phyloP scores from a whole-genome alignment of 23 tunicate genomes.

The Corella eumyota region DNA sequence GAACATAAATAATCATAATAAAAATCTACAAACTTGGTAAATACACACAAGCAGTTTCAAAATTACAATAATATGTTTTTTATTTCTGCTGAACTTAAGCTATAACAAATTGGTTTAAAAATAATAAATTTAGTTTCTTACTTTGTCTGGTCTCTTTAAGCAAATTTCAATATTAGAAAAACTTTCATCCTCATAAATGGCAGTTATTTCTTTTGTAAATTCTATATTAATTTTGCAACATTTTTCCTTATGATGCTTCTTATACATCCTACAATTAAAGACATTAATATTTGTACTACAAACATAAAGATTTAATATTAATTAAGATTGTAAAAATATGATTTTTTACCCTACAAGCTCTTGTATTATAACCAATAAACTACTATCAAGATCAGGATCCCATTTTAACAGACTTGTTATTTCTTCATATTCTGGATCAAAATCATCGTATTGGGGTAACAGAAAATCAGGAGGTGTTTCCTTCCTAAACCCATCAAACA shows the following conservation, averaged over 20 bases:
- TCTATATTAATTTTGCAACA: slow-evolving; percentile 24
- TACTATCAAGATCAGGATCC: slow-evolving; percentile 19
- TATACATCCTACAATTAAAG: slow-evolving; percentile 58
- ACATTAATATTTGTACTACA: no score
- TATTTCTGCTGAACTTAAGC: no score
- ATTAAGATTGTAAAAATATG: no score
- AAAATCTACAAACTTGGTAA: no score
- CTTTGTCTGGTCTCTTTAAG: slow-evolving; percentile 22
- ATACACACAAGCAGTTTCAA: no score
- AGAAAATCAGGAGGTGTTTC: slow-evolving; percentile 54
- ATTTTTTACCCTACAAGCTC: slow-evolving; percentile 29
- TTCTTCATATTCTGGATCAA: slow-evolving; percentile 89
- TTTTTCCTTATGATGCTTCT: slow-evolving; percentile 44
- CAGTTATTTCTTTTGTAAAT: slow-evolving; percentile 28
- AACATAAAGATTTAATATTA: no score
- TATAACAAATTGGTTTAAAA: no score
- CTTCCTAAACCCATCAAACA: slow-evolving; percentile 60
- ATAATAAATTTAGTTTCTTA: no score
- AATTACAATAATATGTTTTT: no score
- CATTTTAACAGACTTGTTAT: slow-evolving; percentile 51
- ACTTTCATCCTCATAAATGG: slow-evolving; percentile 18
- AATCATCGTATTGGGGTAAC: slow-evolving; percentile 46
- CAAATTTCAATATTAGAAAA: slow-evolving; percentile 28
- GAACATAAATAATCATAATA: not conserved
- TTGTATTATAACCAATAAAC: slow-evolving; percentile 31